A percentile compares a stretch with the other conserved stretches of the same genome.
These are phyloP conservation scores for Aleadryas rufinucha DNA, from an alignment of 2,113 vertebrate species.

Conservation along the genomic window DNA sequence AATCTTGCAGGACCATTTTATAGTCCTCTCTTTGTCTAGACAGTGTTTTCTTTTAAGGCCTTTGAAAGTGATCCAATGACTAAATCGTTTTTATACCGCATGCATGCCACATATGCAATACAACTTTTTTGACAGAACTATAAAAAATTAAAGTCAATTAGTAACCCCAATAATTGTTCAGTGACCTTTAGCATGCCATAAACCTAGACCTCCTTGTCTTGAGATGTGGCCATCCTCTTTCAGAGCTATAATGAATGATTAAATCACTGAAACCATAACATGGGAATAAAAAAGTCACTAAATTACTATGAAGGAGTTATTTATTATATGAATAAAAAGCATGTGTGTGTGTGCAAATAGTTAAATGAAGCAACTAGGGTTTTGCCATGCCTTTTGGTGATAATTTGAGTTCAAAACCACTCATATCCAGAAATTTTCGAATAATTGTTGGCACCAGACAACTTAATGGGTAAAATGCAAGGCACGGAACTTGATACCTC, in stretches of 20 bases:
- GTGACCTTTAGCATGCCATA: constrained; percentile 32
- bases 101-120: background rate
- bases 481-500: background rate
- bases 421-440: background rate
- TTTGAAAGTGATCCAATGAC: constrained; percentile 41
- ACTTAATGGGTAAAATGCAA: background rate
- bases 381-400: background rate
- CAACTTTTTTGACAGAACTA: constrained; percentile 35
- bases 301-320: background rate
- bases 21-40: background rate
- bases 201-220: background rate
- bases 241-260: background rate
- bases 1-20: background rate
- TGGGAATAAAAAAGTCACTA: background rate
- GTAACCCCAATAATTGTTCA: constrained; percentile 43
- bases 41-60: constrained; percentile 20
- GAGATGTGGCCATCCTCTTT: background rate
- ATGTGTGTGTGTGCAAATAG: background rate
- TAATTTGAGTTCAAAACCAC: background rate
- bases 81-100: constrained; percentile 48
- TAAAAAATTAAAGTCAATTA: constrained; percentile 68
- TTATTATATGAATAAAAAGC: background rate
- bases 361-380: background rate
- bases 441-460: background rate
- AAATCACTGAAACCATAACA: background rate